A percentile compares a stretch with the other conserved stretches of the same genome.
These are phyloP conservation scores for Ectobius pallidus DNA, from an alignment of 2,888 invertebrate species.

Conservation along the genomic window DNA sequence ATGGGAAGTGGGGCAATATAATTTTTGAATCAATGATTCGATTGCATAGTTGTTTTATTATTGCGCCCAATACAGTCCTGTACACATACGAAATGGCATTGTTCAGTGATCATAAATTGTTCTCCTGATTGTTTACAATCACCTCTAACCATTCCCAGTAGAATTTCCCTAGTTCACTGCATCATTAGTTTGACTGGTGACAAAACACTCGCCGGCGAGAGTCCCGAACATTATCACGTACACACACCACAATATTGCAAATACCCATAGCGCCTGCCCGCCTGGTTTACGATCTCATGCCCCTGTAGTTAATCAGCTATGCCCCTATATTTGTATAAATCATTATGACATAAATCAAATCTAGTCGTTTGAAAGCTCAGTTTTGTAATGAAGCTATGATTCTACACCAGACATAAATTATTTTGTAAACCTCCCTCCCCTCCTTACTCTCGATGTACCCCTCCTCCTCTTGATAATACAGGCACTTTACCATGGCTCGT, in stretches of 20 bases:
- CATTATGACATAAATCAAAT: conserved; percentile 10
- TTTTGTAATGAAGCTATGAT: conserved; percentile 25
- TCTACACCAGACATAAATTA: conserved; percentile 15
- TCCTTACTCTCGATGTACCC: too few relatives aligned
- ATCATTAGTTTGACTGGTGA: conserved; percentile 24
- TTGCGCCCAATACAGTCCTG: neutral
- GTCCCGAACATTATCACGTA: neutral
- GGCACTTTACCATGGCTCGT: neutral
- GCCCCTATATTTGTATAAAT: conserved; percentile 1
- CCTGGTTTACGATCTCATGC: too few relatives aligned
- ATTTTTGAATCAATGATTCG: conserved; percentile 33
- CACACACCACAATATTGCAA: conserved; percentile 11
- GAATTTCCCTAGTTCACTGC: neutral
- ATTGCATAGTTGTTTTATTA: conserved; percentile 33
- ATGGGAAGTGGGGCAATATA: neutral
- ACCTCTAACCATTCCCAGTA: neutral
- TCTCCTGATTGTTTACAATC: conserved; percentile 26
- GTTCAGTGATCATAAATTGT: conserved; percentile 12
- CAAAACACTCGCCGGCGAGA: conserved; percentile 20
- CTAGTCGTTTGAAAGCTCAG: neutral
- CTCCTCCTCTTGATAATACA: neutral
- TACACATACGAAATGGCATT: neutral
- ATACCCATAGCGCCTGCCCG: neutral
- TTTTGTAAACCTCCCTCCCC: neutral
- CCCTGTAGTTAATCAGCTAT: conserved; percentile 2